Evolutionary conservation across 2,797 vertebrate species (phyloP).

Genomic region (Betta splendens): DNA sequence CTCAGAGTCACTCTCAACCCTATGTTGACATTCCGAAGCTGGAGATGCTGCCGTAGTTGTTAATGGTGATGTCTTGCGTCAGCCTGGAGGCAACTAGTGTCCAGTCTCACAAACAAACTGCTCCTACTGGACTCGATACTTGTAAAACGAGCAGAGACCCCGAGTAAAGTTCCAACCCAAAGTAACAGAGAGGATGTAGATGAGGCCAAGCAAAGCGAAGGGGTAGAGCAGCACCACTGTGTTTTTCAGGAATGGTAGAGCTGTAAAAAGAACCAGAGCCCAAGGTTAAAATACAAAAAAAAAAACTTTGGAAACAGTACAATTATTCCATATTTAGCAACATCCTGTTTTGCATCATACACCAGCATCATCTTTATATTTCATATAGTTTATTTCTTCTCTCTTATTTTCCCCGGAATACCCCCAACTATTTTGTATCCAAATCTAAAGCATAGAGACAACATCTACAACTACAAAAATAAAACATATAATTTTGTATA

Average conservation of each 20-base stretch:
- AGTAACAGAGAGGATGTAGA: constrained; percentile 90
- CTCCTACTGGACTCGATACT: constrained; percentile 88
- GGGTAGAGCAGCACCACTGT: constrained; percentile 95
- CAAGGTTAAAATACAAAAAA: neutral
- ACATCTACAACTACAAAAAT: no score
- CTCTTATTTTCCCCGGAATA: no score
- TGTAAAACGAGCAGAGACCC: constrained; percentile 94
- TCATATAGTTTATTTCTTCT: no score
- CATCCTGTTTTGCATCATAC: no score
- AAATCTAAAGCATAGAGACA: no score
- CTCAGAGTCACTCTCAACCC: constrained; percentile 4
- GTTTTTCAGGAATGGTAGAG: constrained; percentile 93
- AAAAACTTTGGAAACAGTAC: neutral
- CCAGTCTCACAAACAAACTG: neutral
- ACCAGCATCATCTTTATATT: no score
- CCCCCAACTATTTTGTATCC: no score
- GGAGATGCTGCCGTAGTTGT: constrained; percentile 19
- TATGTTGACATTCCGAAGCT: constrained; percentile 21
- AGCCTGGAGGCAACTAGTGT: constrained; percentile 16
- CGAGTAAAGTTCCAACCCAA: constrained; percentile 97
- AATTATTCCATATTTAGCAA: no score
- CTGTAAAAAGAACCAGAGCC: constrained; percentile 64
- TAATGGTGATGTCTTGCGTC: neutral
- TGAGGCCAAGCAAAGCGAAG: constrained; percentile 86
- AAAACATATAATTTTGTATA: no score